Evolutionary conservation across 2,797 vertebrate species (phyloP).

Genomic region (Fringilla coelebs): DNA sequence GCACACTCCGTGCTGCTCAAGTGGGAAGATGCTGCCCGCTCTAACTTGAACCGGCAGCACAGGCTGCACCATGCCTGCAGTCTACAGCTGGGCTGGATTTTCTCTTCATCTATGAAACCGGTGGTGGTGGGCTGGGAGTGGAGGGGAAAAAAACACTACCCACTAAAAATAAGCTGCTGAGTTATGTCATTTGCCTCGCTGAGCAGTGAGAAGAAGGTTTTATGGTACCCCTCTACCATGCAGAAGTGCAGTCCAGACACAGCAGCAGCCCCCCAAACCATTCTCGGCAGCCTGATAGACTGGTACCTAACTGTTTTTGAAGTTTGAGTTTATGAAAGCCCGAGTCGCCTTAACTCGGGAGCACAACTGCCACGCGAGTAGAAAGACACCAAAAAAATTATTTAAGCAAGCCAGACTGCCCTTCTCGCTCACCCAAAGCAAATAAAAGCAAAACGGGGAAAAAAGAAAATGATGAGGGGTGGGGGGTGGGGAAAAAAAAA

Average conservation of each 20-base stretch:
- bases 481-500: too few species aligned
- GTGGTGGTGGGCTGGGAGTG: background rate
- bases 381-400: background rate
- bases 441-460: background rate
- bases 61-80: conserved; percentile 14
- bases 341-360: background rate
- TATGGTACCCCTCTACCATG: background rate
- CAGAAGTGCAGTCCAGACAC: background rate
- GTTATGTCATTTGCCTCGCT: background rate
- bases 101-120: background rate
- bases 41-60: conserved; percentile 2
- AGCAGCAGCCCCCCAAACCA: background rate
- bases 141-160: background rate
- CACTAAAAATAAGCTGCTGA: conserved; percentile 16
- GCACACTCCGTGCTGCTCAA: background rate
- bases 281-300: background rate
- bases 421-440: background rate
- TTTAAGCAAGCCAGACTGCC: background rate
- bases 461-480: background rate
- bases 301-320: conserved; percentile 33
- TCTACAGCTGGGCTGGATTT: background rate
- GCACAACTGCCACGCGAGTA: background rate
- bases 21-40: background rate
- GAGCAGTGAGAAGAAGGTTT: background rate
- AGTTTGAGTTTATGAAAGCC: conserved; percentile 39